Conservation (phyloP, 2,888 invertebrate species). For the Cerastoderma edule region DNA sequence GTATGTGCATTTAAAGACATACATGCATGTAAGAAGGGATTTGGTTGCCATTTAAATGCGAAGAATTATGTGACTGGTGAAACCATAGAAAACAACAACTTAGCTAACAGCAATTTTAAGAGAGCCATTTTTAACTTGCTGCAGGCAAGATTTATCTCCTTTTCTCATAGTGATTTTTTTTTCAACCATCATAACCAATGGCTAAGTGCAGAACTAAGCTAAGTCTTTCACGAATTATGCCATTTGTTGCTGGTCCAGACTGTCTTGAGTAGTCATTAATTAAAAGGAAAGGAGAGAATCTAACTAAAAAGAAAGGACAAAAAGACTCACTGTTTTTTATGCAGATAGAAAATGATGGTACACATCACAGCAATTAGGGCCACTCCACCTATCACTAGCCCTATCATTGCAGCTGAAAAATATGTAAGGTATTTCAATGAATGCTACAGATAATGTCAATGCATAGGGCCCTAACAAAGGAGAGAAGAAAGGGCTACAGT, state of each 20-base stretch:
- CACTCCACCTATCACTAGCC: conserved; percentile 44
- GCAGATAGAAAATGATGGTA: conserved; percentile 34
- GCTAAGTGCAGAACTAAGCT: no score
- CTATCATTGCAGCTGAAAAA: conserved; percentile 54
- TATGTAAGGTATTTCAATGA: background rate
- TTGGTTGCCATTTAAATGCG: no score
- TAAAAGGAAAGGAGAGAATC: background rate
- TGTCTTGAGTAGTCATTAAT: background rate
- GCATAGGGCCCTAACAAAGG: no score
- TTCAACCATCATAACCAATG: background rate
- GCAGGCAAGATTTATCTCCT: background rate
- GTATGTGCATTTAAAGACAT: no score
- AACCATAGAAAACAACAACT: background rate
- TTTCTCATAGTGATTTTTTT: background rate
- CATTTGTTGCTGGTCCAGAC: background rate
- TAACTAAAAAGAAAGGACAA: background rate
- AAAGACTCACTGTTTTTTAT: conserved; percentile 65
- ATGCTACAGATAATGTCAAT: no score
- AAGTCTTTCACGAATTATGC: no score
- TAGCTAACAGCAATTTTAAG: background rate
- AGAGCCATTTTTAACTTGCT: background rate
- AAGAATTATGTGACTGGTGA: no score
- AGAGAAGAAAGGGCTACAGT: no score
- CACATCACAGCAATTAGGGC: conserved; percentile 40
- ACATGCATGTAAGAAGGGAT: no score